phyloP scores from a whole-genome alignment of 37 sponge, comb jelly and placozoan genomes.

The Oopsacas minuta region DNA sequence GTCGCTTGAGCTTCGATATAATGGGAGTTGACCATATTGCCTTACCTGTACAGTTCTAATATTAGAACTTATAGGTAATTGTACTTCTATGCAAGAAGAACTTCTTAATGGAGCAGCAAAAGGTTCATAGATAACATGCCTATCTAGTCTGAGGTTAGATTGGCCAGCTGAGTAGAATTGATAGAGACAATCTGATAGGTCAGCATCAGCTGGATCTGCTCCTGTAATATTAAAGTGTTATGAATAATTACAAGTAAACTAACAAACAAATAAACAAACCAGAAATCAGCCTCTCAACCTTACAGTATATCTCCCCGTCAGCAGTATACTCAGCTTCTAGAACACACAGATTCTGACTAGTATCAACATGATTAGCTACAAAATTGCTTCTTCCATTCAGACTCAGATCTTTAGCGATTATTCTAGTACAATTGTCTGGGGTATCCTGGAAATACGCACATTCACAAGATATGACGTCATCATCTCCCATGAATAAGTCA shows the following conservation, averaged over 20 bases:
- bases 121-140: not conserved
- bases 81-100: not conserved
- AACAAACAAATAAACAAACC: not conserved
- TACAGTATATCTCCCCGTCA: constrained; percentile 12
- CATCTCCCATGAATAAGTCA: not conserved
- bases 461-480: constrained; percentile 5
- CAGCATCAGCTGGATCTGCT: not conserved
- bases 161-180: constrained; percentile 3
- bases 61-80: not conserved
- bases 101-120: not conserved
- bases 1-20: too few species aligned
- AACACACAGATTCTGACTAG: not conserved
- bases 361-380: not conserved
- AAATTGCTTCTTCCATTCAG: not conserved
- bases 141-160: not conserved
- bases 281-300: not conserved
- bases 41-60: not conserved
- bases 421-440: not conserved
- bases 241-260: not conserved
- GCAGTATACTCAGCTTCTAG: not conserved
- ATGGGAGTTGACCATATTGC: not conserved
- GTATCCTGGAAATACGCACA: not conserved
- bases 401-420: not conserved
- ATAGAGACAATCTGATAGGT: not conserved
- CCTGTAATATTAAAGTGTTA: not conserved